Evolutionary conservation across 2,888 invertebrate genomes (phyloP).

Genomic region (Acanthosepion lycidas): DNA sequence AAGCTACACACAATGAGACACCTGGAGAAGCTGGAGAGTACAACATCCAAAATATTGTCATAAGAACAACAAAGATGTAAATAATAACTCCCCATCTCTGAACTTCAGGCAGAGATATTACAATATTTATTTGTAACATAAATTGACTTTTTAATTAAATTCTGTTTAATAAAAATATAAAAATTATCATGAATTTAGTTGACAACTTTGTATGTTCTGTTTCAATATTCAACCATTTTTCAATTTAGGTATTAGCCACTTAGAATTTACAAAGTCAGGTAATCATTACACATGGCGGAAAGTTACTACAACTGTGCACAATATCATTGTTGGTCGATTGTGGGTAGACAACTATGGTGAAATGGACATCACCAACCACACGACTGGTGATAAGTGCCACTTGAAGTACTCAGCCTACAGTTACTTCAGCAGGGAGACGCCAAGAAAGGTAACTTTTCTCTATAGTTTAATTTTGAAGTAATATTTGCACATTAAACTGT

Average conservation of each 20-base stretch:
- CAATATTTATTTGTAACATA: no score
- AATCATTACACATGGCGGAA: constrained; percentile 98
- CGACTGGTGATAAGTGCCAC: constrained; percentile 92
- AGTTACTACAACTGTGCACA: constrained; percentile 98
- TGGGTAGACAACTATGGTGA: constrained; percentile 99
- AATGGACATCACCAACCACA: constrained; percentile 95
- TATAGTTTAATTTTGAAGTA: background rate
- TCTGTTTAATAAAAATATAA: no score
- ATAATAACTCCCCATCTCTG: no score
- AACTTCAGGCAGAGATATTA: no score
- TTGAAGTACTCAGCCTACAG: constrained; percentile 98
- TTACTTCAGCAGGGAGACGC: constrained; percentile 97
- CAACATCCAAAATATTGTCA: no score
- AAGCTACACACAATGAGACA: no score
- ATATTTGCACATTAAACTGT: no score
- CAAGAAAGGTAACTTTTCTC: constrained; percentile 78
- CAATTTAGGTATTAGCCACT: constrained; percentile 78
- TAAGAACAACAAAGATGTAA: no score
- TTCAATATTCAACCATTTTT: constrained; percentile 13
- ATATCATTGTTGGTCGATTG: constrained; percentile 98
- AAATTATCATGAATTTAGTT: background rate
- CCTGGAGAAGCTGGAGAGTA: no score
- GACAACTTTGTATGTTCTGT: background rate
- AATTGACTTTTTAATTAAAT: no score
- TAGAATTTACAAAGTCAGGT: constrained; percentile 77